phyloP scores from a whole-genome alignment of 2,113 vertebrate genomes.

The Platichthys stellatus region DNA sequence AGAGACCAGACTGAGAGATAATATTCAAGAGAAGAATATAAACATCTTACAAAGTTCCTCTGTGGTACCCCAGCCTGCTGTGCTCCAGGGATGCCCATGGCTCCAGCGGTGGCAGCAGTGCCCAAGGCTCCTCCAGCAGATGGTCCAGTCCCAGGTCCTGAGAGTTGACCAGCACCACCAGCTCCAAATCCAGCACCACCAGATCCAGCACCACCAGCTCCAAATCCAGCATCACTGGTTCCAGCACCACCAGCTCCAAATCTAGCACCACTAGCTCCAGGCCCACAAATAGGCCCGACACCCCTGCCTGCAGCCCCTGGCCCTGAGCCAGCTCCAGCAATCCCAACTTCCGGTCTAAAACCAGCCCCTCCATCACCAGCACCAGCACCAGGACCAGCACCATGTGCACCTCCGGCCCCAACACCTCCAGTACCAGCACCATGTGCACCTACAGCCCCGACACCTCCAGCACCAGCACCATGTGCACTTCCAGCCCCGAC shows the following conservation, averaged over 20 bases:
- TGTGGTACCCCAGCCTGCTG: constrained; percentile 56
- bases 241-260: neutral
- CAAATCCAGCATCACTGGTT: neutral
- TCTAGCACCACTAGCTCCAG: neutral
- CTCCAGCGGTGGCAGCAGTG: constrained; percentile 76
- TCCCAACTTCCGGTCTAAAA: too few relatives aligned
- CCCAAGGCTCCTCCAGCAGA: constrained; percentile 55
- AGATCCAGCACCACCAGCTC: neutral
- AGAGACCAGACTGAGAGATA: neutral
- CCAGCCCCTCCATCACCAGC: too few relatives aligned
- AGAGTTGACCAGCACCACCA: neutral
- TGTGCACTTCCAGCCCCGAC: neutral
- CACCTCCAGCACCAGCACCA: neutral
- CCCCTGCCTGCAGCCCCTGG: neutral
- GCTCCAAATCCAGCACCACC: neutral
- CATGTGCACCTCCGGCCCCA: neutral
- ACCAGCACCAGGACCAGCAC: neutral
- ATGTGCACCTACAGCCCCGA: constrained; percentile 6
- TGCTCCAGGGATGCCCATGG: constrained; percentile 64
- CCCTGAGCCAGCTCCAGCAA: constrained; percentile 56
- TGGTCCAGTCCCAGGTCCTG: constrained; percentile 24
- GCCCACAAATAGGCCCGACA: neutral
- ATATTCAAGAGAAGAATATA: neutral
- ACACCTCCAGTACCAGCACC: neutral
- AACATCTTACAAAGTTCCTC: constrained; percentile 87